A percentile compares a stretch with the other conserved stretches of the same genome.
Conservation (phyloP, 2,888 invertebrate genomes). For the Dascillus cervinus region DNA sequence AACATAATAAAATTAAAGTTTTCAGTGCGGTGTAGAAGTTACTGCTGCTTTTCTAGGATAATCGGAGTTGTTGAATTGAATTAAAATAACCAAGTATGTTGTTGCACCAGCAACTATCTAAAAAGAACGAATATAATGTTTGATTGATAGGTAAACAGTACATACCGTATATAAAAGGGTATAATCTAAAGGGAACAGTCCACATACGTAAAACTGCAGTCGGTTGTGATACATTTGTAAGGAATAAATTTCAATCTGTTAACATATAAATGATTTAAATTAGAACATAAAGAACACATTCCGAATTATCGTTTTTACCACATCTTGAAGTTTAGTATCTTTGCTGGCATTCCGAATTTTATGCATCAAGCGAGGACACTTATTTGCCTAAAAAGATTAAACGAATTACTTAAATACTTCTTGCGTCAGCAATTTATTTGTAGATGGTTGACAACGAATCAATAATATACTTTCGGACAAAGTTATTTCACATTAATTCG, state of each 20-base stretch:
- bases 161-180: conserved; percentile 29
- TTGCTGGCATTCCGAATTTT: conserved; percentile 28
- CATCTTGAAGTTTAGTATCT: conserved; percentile 26
- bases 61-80: conserved; percentile 27
- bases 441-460: too few relatives aligned
- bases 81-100: conserved; percentile 30
- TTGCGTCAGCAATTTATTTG: too few relatives aligned
- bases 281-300: too few relatives aligned
- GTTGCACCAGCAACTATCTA: conserved; percentile 32
- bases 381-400: conserved; percentile 30
- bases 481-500: too few relatives aligned
- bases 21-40: too few relatives aligned
- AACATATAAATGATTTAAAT: conserved; percentile 17
- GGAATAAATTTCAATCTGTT: conserved; percentile 32
- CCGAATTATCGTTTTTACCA: too few relatives aligned
- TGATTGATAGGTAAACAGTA: not conserved
- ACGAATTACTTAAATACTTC: too few relatives aligned
- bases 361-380: conserved; percentile 28
- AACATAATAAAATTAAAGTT: too few relatives aligned
- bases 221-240: conserved; percentile 33
- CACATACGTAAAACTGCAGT: conserved; percentile 28
- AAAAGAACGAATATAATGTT: conserved; percentile 10
- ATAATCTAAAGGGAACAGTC: conserved; percentile 31
- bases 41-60: too few relatives aligned
- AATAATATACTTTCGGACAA: too few relatives aligned